Evolutionary conservation across 1,140 invertebrate species (phyloP), one percentile per base, ranked within the genome.

Genomic region (Tenebrio molitor): DNA sequence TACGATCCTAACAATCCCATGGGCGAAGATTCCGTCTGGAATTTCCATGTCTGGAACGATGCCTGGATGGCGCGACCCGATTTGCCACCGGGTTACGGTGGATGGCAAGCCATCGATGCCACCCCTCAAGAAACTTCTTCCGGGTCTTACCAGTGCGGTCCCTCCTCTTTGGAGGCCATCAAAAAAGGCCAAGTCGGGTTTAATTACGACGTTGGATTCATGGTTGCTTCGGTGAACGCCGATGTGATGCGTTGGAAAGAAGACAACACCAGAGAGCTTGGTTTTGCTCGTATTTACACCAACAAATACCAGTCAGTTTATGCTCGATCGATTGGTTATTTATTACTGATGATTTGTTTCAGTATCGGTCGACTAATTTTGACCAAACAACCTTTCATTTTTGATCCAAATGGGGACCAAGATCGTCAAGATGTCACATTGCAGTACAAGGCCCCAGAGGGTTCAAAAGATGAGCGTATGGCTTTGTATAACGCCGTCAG

Each of bases 21-120:
- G 1, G 84, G 81, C n/a, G 85, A 85, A 53, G 88, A 89, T 77
- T 90, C 89, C 53, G 87, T 90, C 77, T 91, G 89, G 92, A 93
- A 93, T 81, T 94, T 91, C 81, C 92, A 93, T 77, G 91, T 92
- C 0, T 93, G 92, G 92, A 92, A 91, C 77, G 92, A 93, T 65
- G 90, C 89, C 10, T 93, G 91, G 91, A 91, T 92, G 87, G 86
- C 87, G 7, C 82, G 91, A 65, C 89, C 89, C 21, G 91, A 93
- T 81, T 82, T 93, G 12, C 91, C 91, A 14, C 81, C 83, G 74
- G 87, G 89, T 33, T 90, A 91, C 80, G 91, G 90, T 23, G 91
- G 91, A 1, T 92, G 91, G 91, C 91, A 92, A 83, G 90, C 89
- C 0, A 87, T 91, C 72, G 91, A 93, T 81, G 87, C 90, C 0